phyloP scores from a whole-genome alignment of 2,113 vertebrate species.

The Eptesicus fuscus region DNA sequence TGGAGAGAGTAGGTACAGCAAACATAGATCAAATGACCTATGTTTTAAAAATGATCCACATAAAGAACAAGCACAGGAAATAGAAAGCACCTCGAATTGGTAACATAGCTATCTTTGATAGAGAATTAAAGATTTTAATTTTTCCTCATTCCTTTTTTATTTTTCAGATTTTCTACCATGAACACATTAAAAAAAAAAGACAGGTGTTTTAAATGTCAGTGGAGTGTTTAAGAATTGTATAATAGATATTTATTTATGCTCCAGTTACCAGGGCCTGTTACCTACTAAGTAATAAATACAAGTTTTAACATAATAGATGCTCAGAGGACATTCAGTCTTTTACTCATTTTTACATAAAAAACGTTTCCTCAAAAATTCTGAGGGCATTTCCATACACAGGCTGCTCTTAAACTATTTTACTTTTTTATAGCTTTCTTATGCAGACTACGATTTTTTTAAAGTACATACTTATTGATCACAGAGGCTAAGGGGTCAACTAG shows the following conservation, averaged over 20 bases:
- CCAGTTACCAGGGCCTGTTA: not conserved
- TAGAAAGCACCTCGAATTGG: not conserved
- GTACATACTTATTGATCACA: not conserved
- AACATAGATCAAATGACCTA: not conserved
- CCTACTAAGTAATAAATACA: not conserved
- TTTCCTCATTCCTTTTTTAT: not conserved
- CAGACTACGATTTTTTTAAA: not conserved
- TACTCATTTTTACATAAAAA: constrained; percentile 36
- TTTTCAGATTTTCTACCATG: not conserved
- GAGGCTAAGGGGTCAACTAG: not conserved
- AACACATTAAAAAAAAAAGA: not conserved
- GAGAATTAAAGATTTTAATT: not conserved
- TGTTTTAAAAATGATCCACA: too few species aligned
- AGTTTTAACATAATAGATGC: not conserved
- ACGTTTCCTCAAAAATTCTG: not conserved
- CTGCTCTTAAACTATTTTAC: not conserved
- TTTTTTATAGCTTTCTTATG: not conserved
- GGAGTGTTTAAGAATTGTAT: not conserved
- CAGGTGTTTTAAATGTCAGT: not conserved
- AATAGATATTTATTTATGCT: not conserved
- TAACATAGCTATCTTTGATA: not conserved
- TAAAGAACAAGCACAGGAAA: not conserved
- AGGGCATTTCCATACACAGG: not conserved
- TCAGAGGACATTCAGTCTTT: constrained; percentile 9
- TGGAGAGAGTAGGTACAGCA: not conserved